Evolutionary conservation across 2,113 vertebrate species (phyloP).

Genomic region (Cryptotis parvus): DNA sequence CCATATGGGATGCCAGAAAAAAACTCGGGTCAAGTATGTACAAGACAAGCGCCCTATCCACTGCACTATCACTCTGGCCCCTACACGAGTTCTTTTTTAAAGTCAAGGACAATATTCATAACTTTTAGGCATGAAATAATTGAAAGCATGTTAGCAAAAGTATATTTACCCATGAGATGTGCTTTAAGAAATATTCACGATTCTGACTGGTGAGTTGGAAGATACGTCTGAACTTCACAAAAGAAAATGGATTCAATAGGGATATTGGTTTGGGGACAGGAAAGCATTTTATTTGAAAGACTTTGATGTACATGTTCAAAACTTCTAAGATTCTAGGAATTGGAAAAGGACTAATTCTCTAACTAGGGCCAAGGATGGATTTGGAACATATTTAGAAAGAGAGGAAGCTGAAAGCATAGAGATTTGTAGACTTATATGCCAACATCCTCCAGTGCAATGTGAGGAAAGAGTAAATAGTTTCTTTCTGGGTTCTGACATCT

Average conservation of each 20-base stretch:
- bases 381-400: neutral
- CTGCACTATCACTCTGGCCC: too few relatives aligned
- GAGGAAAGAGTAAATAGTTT: neutral
- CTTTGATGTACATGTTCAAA: slow-evolving; percentile 40
- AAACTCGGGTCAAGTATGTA: too few relatives aligned
- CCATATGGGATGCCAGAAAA: too few relatives aligned
- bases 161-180: slow-evolving; percentile 52
- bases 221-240: slow-evolving; percentile 39
- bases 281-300: slow-evolving; percentile 42
- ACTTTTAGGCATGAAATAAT: slow-evolving; percentile 47
- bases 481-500: neutral
- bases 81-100: neutral
- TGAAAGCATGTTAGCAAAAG: slow-evolving; percentile 36
- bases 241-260: slow-evolving; percentile 9
- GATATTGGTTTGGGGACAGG: neutral
- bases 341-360: slow-evolving; percentile 27
- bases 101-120: slow-evolving; percentile 6
- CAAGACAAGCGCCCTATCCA: too few relatives aligned
- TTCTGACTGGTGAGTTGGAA: slow-evolving; percentile 49
- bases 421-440: neutral
- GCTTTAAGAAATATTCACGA: slow-evolving; percentile 53
- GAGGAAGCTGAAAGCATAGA: neutral
- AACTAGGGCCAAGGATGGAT: neutral
- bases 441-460: neutral
- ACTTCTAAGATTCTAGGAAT: neutral